Base-by-base conservation (phyloP, 2,888 invertebrate genomes). In the Napeogenes sylphis region DNA sequence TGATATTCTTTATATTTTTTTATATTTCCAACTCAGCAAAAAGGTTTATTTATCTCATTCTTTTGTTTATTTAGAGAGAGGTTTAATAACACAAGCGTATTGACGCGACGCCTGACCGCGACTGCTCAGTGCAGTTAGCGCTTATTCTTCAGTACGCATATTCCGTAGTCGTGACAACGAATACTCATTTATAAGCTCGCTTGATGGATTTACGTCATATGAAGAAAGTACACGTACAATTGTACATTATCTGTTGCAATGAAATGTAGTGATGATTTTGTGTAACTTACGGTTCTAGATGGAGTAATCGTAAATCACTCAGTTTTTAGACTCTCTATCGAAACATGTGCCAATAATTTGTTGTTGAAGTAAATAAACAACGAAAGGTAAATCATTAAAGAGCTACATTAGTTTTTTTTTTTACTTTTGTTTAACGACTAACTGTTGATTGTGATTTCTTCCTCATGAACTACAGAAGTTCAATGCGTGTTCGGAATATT, bases 101-200 rank as follows among this genome's bases (percentile, higher is more conserved):
- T 2, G 8, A 30, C 12, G 8, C 51, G 30, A 30, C 3, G 51
- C 51, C 51, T 30, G 51, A 51, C 10, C 51, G 51, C 51, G 51
- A 51, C 51, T 51, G 51, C 10, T 30, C 8, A 21, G 4, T 10
- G 30, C 6, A 1, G 2, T 1, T 38, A 8, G 38, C 38, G 38
- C 42, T 10, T 10, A 35, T 3, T 10, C 10, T 42, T 38, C 8
- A 38, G 42, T 42, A 42, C 42, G 42, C 42, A 57, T 64, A 51
- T 55, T 55, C 45, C 54, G 63, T 30, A 45, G 45, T 59, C 42
- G 21, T 21, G 21, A 21, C 21, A 21, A 47, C 58, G 46, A 56
- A 45, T 53, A 62, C 56, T 59, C 59, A 64, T 62, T 62, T 66
- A 66, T 64, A 67, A 67, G 62, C 66, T 64, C 53, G 57, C 46